Base-by-base conservation (phyloP, 2,797 vertebrate genomes). In the Trachops cirrhosus region DNA sequence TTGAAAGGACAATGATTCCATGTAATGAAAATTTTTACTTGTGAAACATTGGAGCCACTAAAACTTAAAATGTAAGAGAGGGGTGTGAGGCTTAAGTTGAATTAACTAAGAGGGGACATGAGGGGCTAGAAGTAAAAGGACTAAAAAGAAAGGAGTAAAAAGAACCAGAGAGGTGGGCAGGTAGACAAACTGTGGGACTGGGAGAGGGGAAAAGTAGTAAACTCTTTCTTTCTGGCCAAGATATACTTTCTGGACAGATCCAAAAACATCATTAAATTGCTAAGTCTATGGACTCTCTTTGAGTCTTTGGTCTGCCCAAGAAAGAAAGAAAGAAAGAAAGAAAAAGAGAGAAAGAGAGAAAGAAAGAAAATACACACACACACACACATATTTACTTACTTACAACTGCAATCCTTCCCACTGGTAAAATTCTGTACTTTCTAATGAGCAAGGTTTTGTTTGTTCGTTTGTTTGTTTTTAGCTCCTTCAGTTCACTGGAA, bases 1-100 rank as follows among this genome's bases (percentile, higher is more conserved):
- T 91, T 71, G 44, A 52, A 86, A 96, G 3, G 5, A 1, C 89
- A 93, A 80, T 93, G 67, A 87, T 26, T 95, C 77, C 62, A 78
- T 48, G 44, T 57, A 85, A 85, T 39, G 67, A 92, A 86, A 88
- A 54, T 46, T 89, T 64, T 94, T 50, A 93, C 16, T 54, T 82
- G 46, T 86, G 11, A 15, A 85, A 94, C 70, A 64, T 95, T 70
- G 71, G 59, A 89, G 29, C 37, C 44, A 86, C 22, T 96, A 46
- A 92, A 80, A 64, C 16, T 62, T 70, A n/a, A 68, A 87, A 57
- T 14, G 21, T 50, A 80, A 83, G 10, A 52, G 14, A 70, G 3
- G 84, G 71, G 41, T 52, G 7, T 26, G 48, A 74, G 16, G 19
- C 50, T 77, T 82, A 68, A n/a, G 9, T 19, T 48, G 39, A 90